Percentiles rank a stretch among this genome's conserved stretches.
phyloP scores from a whole-genome alignment of 2,113 vertebrate genomes.

The Apteryx owenii region DNA sequence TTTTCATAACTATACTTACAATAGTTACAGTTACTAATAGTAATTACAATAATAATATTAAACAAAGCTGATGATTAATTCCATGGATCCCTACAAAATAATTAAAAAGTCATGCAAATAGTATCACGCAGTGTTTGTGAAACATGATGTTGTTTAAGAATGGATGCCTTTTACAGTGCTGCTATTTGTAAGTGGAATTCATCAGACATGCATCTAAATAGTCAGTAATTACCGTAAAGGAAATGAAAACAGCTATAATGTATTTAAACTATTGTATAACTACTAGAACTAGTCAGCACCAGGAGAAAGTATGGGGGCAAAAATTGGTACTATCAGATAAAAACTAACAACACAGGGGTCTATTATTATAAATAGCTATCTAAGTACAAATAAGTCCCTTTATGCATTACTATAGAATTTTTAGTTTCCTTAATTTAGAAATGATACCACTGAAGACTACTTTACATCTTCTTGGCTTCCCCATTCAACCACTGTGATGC shows the following conservation, averaged over 20 bases:
- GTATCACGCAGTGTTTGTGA: accelerated
- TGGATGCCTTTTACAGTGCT: background rate
- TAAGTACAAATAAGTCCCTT: background rate
- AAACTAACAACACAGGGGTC: background rate
- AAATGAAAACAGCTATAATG: background rate
- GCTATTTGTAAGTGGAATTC: background rate
- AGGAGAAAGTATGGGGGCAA: background rate
- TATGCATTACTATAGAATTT: background rate
- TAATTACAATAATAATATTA: background rate
- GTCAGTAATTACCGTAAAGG: background rate
- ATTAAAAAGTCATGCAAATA: background rate
- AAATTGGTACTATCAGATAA: background rate
- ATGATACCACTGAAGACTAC: background rate
- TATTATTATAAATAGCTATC: background rate
- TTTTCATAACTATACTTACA: background rate
- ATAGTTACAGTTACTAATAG: too few relatives aligned
- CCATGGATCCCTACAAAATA: background rate
- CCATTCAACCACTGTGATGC: background rate
- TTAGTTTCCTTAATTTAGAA: background rate
- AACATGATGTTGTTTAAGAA: background rate
- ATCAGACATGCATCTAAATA: background rate
- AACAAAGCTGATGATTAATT: background rate
- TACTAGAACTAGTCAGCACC: background rate
- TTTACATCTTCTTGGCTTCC: background rate
- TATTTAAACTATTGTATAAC: background rate